Base-by-base conservation (phyloP, 2,113 vertebrate species). In the Piliocolobus tephrosceles region DNA sequence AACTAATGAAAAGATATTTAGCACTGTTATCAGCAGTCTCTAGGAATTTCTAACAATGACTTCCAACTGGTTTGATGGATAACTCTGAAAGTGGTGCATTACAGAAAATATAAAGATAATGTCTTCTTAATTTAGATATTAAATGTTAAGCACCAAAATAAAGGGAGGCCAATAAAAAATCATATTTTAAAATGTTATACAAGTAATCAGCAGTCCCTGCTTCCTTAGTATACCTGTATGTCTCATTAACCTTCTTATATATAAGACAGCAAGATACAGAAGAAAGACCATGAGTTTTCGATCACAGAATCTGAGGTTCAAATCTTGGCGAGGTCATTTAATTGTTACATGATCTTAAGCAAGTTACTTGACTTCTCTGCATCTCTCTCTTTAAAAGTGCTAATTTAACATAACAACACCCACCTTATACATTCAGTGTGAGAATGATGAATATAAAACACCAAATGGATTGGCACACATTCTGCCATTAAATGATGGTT, bases 1-100 rank as follows among this genome's bases (percentile, higher is more conserved):
- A 98, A 97, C 95, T 97, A 98, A 97, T 97, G 96, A 97, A 96
- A 93, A 95, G 80, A 95, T 96, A 90, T 97, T 96, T 93, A 95
- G 72, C 58, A 92, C 61, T 0, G 0, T 95, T 93, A 91, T 89
- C 82, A 91, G 66, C 25, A 64, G 75, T 90, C 91, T 96, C 91
- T 92, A 79, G 93, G 57, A 97, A 95, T 93, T 97, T 95, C 80
- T 64, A 97, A 47, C 79, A 64, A 95, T 0, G 45, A 92, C 76
- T 97, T 97, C 87, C 84, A 95, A 96, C 87, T 88, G 87, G 35
- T 96, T 97, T 98, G 96, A 98, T 91, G 81, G 88, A 97, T 97
- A 88, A 93, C 64, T 93, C 27, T 88, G 58, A 97, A 94, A 97
- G 75, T 92, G 75, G 52, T 85, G 3, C 52, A 94, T 95, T 98